phyloP scores from a whole-genome alignment of 1,140 invertebrate genomes.

The Anoplophora glabripennis region DNA sequence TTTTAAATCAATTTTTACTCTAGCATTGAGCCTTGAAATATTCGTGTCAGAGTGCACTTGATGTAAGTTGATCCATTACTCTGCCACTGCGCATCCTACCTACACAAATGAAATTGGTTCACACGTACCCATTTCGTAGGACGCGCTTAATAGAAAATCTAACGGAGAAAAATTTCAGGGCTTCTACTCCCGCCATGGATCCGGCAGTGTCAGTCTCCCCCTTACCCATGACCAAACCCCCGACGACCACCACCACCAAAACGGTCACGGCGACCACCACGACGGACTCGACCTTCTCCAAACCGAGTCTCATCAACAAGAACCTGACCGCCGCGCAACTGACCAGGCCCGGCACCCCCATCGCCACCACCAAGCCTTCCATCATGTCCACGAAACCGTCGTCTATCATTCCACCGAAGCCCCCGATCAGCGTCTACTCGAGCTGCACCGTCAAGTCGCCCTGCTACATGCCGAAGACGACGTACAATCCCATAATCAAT shows the following conservation, averaged over 20 bases:
- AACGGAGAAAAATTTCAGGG: too few species aligned
- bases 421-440: background rate
- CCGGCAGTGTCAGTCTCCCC: slow-evolving; percentile 1
- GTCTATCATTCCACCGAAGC: slow-evolving; percentile 14
- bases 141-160: too few species aligned
- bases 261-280: background rate
- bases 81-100: too few species aligned
- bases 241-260: background rate
- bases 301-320: slow-evolving; percentile 29
- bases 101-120: too few species aligned
- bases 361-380: slow-evolving; percentile 1
- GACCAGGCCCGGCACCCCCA: slow-evolving; percentile 14
- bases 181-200: too few species aligned
- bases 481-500: slow-evolving; percentile 30
- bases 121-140: too few species aligned
- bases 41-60: too few species aligned
- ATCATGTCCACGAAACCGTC: slow-evolving; percentile 3
- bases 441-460: slow-evolving; percentile 19
- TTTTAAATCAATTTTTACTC: too few species aligned
- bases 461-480: slow-evolving; percentile 37
- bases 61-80: too few species aligned
- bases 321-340: slow-evolving; percentile 8
- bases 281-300: slow-evolving; percentile 16
- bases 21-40: too few species aligned
- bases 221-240: background rate